Conservation (phyloP, 2,113 vertebrate genomes). For the Neotragus pygmaeus region DNA sequence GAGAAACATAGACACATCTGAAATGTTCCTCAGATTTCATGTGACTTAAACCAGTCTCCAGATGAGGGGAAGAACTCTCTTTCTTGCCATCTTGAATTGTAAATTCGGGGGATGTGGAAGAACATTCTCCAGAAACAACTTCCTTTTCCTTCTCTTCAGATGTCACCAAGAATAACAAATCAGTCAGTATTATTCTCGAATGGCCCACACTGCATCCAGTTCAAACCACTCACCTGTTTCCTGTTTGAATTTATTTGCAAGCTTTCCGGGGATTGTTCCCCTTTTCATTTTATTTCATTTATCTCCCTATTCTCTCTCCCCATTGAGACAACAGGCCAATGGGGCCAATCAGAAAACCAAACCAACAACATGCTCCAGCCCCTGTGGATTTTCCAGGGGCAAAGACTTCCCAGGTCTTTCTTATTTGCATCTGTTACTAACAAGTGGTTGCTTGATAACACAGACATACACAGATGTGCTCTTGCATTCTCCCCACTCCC, state of each 20-base stretch:
- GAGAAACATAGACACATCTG: constrained; percentile 59
- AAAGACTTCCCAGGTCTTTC: constrained; percentile 1
- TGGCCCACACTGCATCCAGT: constrained; percentile 44
- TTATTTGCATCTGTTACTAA: constrained; percentile 67
- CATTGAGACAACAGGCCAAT: not conserved
- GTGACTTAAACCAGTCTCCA: constrained; percentile 67
- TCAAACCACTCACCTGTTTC: constrained; percentile 66
- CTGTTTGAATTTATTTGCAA: constrained; percentile 26
- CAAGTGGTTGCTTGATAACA: constrained; percentile 76
- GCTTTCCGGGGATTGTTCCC: not conserved
- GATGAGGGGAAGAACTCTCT: constrained; percentile 60
- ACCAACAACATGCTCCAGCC: not conserved
- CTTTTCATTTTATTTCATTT: constrained; percentile 23
- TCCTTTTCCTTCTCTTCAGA: constrained; percentile 66
- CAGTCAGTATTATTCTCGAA: constrained; percentile 39
- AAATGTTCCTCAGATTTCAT: constrained; percentile 76
- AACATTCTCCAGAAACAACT: constrained; percentile 74
- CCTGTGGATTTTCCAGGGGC: constrained; percentile 14
- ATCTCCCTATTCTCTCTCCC: constrained; percentile 36
- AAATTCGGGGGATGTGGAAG: constrained; percentile 59
- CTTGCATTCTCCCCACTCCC: constrained; percentile 24
- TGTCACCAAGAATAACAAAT: constrained; percentile 39
- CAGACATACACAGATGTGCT: constrained; percentile 71
- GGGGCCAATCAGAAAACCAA: constrained; percentile 58
- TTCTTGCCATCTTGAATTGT: constrained; percentile 46